phyloP scores from a whole-genome alignment of 2,888 invertebrate species.

The Esperia sulphurella region DNA sequence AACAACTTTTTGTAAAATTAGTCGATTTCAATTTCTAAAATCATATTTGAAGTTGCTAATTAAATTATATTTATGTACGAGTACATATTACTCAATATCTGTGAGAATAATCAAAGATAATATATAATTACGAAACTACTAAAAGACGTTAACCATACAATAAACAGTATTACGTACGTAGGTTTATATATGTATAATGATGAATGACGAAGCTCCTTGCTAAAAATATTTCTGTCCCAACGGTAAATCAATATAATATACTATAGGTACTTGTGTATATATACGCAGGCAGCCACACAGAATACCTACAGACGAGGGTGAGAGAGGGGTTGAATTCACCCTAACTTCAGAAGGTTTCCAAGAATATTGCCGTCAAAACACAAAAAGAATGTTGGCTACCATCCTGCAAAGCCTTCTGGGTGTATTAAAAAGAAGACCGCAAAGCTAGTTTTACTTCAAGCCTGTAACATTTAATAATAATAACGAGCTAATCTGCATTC shows the following conservation, averaged over 20 bases:
- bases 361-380: constrained; percentile 29
- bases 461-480: neutral
- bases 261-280: neutral
- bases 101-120: too few species aligned
- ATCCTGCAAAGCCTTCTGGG: constrained; percentile 9
- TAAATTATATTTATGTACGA: too few species aligned
- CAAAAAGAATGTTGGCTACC: constrained; percentile 10
- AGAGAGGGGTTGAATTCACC: constrained; percentile 30
- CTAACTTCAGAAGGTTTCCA: constrained; percentile 25
- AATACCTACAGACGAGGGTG: constrained; percentile 7
- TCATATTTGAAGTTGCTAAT: too few species aligned
- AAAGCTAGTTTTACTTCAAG: neutral
- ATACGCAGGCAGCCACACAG: neutral
- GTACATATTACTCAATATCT: too few species aligned
- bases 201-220: neutral
- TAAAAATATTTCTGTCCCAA: neutral
- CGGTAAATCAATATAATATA: neutral
- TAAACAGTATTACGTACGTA: too few species aligned
- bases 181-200: too few species aligned
- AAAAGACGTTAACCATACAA: too few species aligned
- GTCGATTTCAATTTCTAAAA: too few species aligned
- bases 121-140: too few species aligned
- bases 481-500: neutral
- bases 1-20: too few species aligned
- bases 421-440: neutral